Base-by-base conservation (phyloP, 2,888 invertebrate species). In the Amaurobius ferox region DNA sequence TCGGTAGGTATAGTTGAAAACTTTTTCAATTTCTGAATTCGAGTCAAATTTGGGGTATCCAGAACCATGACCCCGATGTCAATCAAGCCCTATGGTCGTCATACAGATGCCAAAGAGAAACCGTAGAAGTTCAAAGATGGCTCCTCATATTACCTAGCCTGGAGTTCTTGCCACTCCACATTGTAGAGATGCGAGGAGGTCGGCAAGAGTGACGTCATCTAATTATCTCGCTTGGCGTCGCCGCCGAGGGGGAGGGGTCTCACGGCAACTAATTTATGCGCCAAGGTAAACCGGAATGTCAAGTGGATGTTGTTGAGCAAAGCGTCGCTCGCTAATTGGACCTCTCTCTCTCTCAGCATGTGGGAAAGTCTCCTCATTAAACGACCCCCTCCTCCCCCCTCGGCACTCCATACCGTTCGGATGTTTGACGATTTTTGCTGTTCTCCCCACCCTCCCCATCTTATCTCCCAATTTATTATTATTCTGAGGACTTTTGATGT, bases 251-350 rank as follows among this genome's bases (percentile, higher is more conserved):
- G 55, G 83, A 77, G 83, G 83, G 77, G 83, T 85, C 83, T 85
- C 83, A 72, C 77, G 48, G 83, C 83, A 78, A 79, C 85, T 86
- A 86, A 86, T 86, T 86, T 86, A 86, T 86, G 85, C 85, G 70
- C 85, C 78, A 86, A 86, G 85, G 85, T 86, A 86, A 86, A 86
- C 85, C 79, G 73, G 83, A 73, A 86, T 86, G 85, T 86, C 85
- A 86, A 86, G 85, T 86, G 85, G 85, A 86, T 73, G 79, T 78
- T 86, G 85, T 86, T 78, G 85, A 78, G 79, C 78, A 67, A 73
- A 86, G 85, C 78, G 85, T 86, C 85, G 73, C 79, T 68, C 66
- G 73, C 85, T 86, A 86, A 79, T 86, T 86, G 85, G 85, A 73
- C 85, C 85, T 86, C 85, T 86, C 76, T 68, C 66, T 61, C 66